Conservation (phyloP, 2,888 invertebrate species). For the Cerastoderma edule region DNA sequence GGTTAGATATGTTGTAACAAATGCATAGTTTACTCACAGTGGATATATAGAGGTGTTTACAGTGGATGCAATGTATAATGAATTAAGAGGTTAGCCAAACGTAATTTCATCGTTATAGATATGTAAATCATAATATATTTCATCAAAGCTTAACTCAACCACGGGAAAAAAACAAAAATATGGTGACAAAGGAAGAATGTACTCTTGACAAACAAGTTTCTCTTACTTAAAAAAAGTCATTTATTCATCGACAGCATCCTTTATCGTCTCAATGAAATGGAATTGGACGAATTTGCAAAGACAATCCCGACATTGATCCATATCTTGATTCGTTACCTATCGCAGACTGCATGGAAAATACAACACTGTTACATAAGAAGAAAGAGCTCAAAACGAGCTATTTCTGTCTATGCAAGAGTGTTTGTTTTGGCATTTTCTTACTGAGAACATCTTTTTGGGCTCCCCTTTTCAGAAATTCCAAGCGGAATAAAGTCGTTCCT, state of each 20-base stretch:
- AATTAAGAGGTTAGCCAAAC: too few relatives aligned
- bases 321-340: neutral
- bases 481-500: neutral
- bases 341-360: neutral
- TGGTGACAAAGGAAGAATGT: too few relatives aligned
- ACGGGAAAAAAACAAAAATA: too few relatives aligned
- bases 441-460: neutral
- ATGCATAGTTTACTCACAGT: too few relatives aligned
- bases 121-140: too few relatives aligned
- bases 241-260: neutral
- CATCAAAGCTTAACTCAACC: too few relatives aligned
- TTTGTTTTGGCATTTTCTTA: neutral
- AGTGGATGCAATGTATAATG: too few relatives aligned
- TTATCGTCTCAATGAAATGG: neutral
- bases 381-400: slow-evolving; percentile 7
- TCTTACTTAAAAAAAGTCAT: neutral
- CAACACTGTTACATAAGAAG: slow-evolving; percentile 4
- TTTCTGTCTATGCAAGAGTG: neutral
- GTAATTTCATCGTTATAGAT: too few relatives aligned
- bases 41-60: too few relatives aligned
- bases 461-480: neutral
- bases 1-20: too few relatives aligned
- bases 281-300: neutral
- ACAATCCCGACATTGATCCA: neutral
- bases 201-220: neutral